Percentiles rank a stretch among this genome's conserved stretches.
Evolutionary conservation across 2,888 invertebrate species (phyloP).

Genomic region (Branchellion lobata): DNA sequence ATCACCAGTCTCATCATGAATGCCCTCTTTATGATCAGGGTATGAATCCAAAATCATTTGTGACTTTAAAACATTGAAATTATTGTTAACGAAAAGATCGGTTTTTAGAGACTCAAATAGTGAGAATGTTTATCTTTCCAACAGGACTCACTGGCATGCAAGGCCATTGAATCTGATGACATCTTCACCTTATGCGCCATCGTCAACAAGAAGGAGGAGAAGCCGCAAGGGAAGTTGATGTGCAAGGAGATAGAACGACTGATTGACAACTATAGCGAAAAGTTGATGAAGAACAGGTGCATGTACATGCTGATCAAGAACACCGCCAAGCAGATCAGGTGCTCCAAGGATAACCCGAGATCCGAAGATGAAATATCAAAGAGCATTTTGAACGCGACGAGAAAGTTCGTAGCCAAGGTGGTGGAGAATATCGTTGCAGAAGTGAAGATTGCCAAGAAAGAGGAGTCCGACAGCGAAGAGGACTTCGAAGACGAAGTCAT

Average conservation of each 20-base stretch:
- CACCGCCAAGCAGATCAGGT: conserved; percentile 34
- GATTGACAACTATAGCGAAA: conserved; percentile 35
- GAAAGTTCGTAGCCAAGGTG: conserved; percentile 32
- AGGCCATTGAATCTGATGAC: conserved; percentile 31
- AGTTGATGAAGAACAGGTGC: conserved; percentile 32
- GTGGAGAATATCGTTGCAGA: conserved; percentile 33
- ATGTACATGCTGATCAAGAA: conserved; percentile 30
- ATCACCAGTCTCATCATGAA: conserved; percentile 31
- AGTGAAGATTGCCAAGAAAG: neutral
- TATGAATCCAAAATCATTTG: neutral
- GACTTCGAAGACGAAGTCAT: neutral
- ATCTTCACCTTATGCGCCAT: conserved; percentile 17
- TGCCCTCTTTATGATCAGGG: conserved; percentile 24
- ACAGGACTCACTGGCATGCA: conserved; percentile 32
- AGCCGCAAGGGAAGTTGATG: neutral
- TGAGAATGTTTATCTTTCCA: no score
- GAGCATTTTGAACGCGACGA: conserved; percentile 13
- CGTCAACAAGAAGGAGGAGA: neutral
- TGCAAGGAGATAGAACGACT: conserved; percentile 33
- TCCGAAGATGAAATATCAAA: conserved; percentile 36
- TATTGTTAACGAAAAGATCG: no score
- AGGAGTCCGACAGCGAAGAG: neutral
- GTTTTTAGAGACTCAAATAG: no score
- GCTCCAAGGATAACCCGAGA: conserved; percentile 33
- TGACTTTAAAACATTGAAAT: no score